Evolutionary conservation across 2,888 invertebrate genomes (phyloP).

Genomic region (Syrista parreyssii): DNA sequence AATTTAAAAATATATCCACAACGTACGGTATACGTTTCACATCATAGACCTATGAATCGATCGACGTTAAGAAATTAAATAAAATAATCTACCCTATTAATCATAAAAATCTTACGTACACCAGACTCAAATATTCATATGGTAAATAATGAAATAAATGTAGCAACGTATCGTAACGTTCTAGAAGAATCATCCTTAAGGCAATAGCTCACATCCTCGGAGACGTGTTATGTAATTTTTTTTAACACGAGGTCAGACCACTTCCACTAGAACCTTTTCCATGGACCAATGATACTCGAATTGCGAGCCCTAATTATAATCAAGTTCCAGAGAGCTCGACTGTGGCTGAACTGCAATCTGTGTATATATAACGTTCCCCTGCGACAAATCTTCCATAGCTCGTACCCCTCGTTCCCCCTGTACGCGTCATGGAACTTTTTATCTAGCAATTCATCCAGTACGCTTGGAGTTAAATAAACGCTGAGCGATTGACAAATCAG

Average conservation of each 20-base stretch:
- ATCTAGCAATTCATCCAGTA: background rate
- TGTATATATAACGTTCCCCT: background rate
- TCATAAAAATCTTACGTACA: background rate
- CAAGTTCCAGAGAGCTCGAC: background rate
- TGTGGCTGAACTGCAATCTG: background rate
- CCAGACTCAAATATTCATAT: background rate
- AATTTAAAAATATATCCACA: background rate
- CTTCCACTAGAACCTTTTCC: background rate
- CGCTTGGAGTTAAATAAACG: background rate
- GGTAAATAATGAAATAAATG: background rate
- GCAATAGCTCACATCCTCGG: background rate
- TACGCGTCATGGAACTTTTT: background rate
- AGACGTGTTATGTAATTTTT: background rate
- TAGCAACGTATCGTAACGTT: background rate
- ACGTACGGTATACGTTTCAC: background rate
- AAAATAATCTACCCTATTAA: background rate
- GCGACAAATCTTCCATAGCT: background rate
- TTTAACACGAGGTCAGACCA: background rate
- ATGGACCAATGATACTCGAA: background rate
- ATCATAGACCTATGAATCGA: background rate
- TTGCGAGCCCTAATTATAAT: background rate
- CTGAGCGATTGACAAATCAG: background rate
- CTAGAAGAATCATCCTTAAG: background rate
- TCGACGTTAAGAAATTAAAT: background rate
- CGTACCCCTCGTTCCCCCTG: background rate